Conservation (phyloP, 2,888 invertebrate genomes). For the Atethmia centrago region DNA sequence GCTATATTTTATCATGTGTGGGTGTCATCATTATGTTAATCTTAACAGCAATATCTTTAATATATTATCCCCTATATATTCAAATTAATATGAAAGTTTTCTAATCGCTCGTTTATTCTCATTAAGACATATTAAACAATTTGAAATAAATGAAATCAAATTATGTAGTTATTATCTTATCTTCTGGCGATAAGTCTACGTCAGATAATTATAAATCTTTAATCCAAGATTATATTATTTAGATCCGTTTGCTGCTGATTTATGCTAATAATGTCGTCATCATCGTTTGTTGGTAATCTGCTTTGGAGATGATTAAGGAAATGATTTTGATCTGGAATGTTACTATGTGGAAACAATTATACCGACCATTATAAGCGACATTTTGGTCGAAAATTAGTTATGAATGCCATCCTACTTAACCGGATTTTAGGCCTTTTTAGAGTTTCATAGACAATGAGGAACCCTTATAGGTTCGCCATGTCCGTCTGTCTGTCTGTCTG, state of each 20-base stretch:
- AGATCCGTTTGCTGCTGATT: background rate
- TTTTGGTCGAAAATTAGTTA: no score
- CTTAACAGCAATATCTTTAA: slow-evolving; percentile 36
- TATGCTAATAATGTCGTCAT: slow-evolving; percentile 18
- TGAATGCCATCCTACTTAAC: no score
- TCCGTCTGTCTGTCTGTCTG: no score
- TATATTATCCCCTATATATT: slow-evolving; percentile 58
- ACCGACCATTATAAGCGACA: no score
- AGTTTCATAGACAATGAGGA: no score
- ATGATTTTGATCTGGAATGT: slow-evolving; percentile 3
- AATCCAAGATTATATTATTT: slow-evolving; percentile 21
- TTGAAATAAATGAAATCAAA: no score
- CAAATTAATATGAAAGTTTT: slow-evolving; percentile 62
- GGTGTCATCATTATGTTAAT: slow-evolving; percentile 51
- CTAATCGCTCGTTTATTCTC: slow-evolving; percentile 55
- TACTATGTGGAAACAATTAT: background rate
- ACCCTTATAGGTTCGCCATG: no score
- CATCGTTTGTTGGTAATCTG: background rate
- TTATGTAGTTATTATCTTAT: slow-evolving; percentile 48
- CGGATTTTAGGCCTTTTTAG: no score
- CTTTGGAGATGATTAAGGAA: background rate
- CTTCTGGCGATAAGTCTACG: slow-evolving; percentile 35
- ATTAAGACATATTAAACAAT: slow-evolving; percentile 47
- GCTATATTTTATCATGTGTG: slow-evolving; percentile 11
- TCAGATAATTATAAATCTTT: slow-evolving; percentile 39